Evolutionary conservation across 2,797 vertebrate genomes (phyloP).

Genomic region (Hypotaenidia philippensis): DNA sequence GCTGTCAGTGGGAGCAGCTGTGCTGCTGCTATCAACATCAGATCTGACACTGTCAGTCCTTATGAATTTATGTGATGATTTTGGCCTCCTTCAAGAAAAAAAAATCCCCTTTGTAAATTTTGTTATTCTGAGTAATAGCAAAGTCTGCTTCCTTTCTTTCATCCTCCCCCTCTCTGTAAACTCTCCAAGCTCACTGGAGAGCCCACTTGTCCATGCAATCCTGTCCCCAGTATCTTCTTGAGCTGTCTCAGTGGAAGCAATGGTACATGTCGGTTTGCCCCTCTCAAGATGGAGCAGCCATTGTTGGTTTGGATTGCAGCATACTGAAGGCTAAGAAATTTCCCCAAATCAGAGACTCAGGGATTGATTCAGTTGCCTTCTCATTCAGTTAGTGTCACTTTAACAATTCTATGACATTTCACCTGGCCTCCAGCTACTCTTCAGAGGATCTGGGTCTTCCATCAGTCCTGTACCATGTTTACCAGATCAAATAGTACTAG

Average conservation of each 20-base stretch:
- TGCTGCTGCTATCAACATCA: background rate
- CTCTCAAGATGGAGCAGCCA: background rate
- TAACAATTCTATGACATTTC: background rate
- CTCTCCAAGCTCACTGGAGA: background rate
- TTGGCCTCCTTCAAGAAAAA: background rate
- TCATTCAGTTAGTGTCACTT: background rate
- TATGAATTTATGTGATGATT: background rate
- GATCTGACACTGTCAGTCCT: background rate
- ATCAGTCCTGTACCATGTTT: background rate
- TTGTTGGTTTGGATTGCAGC: background rate
- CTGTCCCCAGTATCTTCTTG: background rate
- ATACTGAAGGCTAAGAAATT: background rate
- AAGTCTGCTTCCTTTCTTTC: background rate
- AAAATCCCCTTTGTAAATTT: background rate
- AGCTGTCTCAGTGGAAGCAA: background rate
- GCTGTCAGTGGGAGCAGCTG: background rate
- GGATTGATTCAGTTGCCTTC: background rate
- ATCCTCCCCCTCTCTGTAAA: background rate
- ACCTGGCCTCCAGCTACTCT: background rate
- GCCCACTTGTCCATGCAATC: background rate
- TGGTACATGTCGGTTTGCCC: accelerated
- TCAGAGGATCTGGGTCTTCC: background rate
- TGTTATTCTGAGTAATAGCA: background rate
- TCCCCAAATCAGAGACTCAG: background rate
- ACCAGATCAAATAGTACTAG: background rate